These are phyloP conservation scores for Schrankia costaestrigalis DNA, from an alignment of 2,888 invertebrate species.

Conservation along the genomic window DNA sequence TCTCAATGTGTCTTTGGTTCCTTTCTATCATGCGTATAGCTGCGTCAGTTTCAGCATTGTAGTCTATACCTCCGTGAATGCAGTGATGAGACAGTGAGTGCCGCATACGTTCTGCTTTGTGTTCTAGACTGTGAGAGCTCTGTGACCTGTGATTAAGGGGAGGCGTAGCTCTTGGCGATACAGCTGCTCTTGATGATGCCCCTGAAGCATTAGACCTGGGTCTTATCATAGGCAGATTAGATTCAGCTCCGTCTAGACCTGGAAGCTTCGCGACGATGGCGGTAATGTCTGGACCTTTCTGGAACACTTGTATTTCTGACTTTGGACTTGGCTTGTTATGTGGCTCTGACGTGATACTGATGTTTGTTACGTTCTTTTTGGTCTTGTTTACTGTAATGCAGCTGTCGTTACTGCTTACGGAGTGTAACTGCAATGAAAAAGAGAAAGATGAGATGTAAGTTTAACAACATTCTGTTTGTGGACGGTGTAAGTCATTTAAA, in stretches of 20 bases:
- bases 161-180: constrained; percentile 58
- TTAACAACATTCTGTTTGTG: neutral
- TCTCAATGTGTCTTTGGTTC: constrained; percentile 81
- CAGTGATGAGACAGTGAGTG: constrained; percentile 74
- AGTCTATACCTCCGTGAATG: constrained; percentile 71
- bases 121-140: constrained; percentile 73
- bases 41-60: constrained; percentile 82
- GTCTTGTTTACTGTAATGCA: constrained; percentile 80
- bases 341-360: constrained; percentile 84
- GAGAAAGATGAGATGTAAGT: neutral
- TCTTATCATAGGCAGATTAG: constrained; percentile 67
- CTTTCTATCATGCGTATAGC: constrained; percentile 79
- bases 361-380: constrained; percentile 85
- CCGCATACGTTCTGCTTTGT: constrained; percentile 61
- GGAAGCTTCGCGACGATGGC: constrained; percentile 85
- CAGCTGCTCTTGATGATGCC: constrained; percentile 76
- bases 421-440: constrained; percentile 51
- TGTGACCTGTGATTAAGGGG: constrained; percentile 59
- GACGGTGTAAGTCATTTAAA: neutral
- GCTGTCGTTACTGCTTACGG: constrained; percentile 65
- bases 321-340: constrained; percentile 65
- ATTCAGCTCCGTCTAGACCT: constrained; percentile 72
- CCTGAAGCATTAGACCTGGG: constrained; percentile 81
- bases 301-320: constrained; percentile 84
- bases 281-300: constrained; percentile 90